Evolutionary conservation across 30 jellyfish, hydroid and myxozoan genomes (phyloP), one percentile per base, ranked within the genome.

Genomic region (Aurelia aurita complex sp. Pacific): DNA sequence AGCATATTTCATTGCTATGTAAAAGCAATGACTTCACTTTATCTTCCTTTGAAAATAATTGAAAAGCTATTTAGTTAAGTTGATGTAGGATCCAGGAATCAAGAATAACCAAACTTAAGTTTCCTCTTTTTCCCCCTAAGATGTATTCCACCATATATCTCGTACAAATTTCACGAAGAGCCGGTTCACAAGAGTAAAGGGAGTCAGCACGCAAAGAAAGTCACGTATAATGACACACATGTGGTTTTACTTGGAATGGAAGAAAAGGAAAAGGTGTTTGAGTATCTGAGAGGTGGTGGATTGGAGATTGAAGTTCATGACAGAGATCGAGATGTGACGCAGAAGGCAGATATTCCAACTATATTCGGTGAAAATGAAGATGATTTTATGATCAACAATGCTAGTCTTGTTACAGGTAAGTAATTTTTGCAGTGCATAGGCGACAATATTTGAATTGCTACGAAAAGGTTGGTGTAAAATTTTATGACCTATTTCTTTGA

Each of bases 241-340:
- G 97, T 94, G 14, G 80, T 94, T 23, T 88, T 94, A 6, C 83
- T 87, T 23, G 99, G 99, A 46, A 85, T 79, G 15, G 51, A 88
- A 64, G 89, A 86, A 72, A 94, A 85, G 54, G 96, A 85, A 46
- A 74, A 62, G 67, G 88, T 94, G n/a, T 61, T 83, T 46, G 99
- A 94, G 64, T 94, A 80, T 73, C 73, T 94, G 60, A 91, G 89
- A 72, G 97, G 99, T 4, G 97, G 97, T 16, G 94, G 92, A 8
- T 75, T 94, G 35, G 85, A 80, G 40, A 89, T 94, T 64, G 99
- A 88, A 69, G 87, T 94, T 38, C 99, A 94, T 67, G 99, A 94
- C 67, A 62, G 99, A 65, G 99, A 94, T 66, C 69, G 88, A n/a
- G 78, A 80, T 34, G n/a, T 51, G 36, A 77, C 59, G 43, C 85